Conservation (phyloP, 2,113 vertebrate genomes). For the Nematolebias whitei region DNA sequence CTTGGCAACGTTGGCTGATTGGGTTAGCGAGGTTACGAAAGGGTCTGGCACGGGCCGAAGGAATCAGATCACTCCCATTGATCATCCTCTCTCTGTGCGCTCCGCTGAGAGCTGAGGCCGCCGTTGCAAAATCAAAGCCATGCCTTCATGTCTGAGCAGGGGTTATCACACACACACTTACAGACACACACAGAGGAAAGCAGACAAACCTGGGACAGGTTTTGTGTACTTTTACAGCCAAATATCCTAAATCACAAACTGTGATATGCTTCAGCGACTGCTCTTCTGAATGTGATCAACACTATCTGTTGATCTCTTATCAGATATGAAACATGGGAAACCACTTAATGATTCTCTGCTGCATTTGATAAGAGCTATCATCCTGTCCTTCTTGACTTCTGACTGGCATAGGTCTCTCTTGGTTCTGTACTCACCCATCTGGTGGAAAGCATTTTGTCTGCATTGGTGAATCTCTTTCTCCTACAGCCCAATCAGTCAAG, state of each 20-base stretch:
- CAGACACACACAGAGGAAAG: slow-evolving; percentile 31
- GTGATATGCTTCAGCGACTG: slow-evolving; percentile 11
- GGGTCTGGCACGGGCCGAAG: slow-evolving; percentile 67
- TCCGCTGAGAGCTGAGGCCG: slow-evolving; percentile 55
- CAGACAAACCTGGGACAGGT: slow-evolving; percentile 21
- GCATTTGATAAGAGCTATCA: too few relatives aligned
- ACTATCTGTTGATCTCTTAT: slow-evolving; percentile 18
- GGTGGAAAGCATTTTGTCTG: too few relatives aligned
- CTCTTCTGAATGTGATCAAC: slow-evolving; percentile 24
- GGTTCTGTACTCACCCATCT: too few relatives aligned
- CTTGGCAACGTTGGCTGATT: slow-evolving; percentile 71
- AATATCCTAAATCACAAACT: slow-evolving; percentile 28
- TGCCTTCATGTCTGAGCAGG: slow-evolving; percentile 58
- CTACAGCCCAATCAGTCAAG: too few relatives aligned
- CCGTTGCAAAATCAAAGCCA: slow-evolving; percentile 64
- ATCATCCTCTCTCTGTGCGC: slow-evolving; percentile 60
- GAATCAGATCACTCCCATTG: slow-evolving; percentile 77
- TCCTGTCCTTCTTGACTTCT: too few relatives aligned
- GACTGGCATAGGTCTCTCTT: too few relatives aligned
- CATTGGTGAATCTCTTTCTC: too few relatives aligned
- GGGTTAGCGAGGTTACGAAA: slow-evolving; percentile 74
- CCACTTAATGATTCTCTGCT: slow-evolving; percentile 2
- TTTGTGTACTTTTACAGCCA: slow-evolving; percentile 47
- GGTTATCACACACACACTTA: slow-evolving; percentile 46
- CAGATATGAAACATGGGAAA: slow-evolving; percentile 31